Conservation (phyloP, 2,113 vertebrate genomes). For the Vulpes vulpes region DNA sequence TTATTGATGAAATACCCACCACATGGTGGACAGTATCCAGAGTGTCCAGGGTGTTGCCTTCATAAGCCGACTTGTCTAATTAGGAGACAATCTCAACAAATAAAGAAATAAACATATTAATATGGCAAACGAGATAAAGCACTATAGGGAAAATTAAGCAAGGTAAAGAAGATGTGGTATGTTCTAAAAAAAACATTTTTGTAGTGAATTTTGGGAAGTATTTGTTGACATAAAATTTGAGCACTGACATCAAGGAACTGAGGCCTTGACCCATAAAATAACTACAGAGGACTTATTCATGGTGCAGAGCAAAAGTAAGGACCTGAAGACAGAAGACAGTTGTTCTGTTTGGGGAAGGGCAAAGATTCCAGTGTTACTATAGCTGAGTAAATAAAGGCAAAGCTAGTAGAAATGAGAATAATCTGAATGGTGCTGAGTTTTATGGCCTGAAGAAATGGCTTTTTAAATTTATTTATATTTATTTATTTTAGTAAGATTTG, state of each 20-base stretch:
- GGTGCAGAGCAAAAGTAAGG: not conserved
- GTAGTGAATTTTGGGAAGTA: not conserved
- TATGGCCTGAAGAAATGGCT: not conserved
- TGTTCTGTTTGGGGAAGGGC: not conserved
- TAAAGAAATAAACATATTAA: not conserved
- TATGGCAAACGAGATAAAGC: not conserved
- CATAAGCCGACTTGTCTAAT: not conserved
- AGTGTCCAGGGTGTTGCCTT: not conserved
- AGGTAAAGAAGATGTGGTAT: not conserved
- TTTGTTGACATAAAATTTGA: constrained; percentile 11
- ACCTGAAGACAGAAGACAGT: not conserved
- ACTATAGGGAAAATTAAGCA: not conserved
- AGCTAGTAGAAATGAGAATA: not conserved
- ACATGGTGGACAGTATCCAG: not conserved
- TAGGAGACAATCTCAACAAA: not conserved
- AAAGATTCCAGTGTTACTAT: not conserved
- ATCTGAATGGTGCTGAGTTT: not conserved
- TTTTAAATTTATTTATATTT: not conserved
- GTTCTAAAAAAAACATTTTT: not conserved
- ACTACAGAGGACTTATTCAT: not conserved
- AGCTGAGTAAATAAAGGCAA: not conserved
- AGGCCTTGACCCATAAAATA: not conserved
- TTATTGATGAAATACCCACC: not conserved
- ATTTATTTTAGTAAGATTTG: not conserved
- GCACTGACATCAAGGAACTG: not conserved